phyloP scores from a whole-genome alignment of 2,888 invertebrate species.

The Siphlonurus alternatus region DNA sequence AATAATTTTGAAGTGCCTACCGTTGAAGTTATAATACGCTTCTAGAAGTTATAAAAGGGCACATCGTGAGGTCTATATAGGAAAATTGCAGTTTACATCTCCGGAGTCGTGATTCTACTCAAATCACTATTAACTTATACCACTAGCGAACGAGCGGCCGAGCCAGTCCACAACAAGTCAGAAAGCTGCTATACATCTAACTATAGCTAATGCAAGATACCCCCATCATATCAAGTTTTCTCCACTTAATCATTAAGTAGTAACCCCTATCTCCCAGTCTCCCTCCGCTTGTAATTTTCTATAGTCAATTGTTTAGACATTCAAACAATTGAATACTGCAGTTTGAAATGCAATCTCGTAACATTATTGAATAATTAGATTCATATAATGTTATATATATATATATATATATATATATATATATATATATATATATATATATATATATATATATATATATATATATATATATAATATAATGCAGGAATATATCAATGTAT shows the following conservation, averaged over 20 bases:
- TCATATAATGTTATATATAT: no score
- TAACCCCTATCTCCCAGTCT: neutral
- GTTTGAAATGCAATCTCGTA: no score
- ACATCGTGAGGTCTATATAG: neutral
- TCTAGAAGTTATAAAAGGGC: neutral
- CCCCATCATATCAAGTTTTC: neutral
- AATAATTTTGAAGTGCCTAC: neutral
- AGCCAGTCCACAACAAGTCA: neutral
- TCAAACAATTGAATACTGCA: no score
- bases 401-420: no score
- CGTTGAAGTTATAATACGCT: neutral
- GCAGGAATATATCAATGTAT: no score
- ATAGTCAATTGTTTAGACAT: neutral
- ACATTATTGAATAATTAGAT: no score
- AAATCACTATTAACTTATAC: neutral
- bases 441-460: no score
- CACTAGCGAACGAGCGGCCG: neutral
- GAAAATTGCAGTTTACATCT: conserved; percentile 2
- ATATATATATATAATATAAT: no score
- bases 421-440: no score
- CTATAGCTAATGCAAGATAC: neutral
- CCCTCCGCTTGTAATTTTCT: neutral
- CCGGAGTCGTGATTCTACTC: neutral
- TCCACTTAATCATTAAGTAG: neutral
- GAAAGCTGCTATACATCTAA: neutral